Evolutionary conservation across 1,140 invertebrate species (phyloP), one percentile per base, ranked within the genome.

Genomic region (Glomeris maerens): DNA sequence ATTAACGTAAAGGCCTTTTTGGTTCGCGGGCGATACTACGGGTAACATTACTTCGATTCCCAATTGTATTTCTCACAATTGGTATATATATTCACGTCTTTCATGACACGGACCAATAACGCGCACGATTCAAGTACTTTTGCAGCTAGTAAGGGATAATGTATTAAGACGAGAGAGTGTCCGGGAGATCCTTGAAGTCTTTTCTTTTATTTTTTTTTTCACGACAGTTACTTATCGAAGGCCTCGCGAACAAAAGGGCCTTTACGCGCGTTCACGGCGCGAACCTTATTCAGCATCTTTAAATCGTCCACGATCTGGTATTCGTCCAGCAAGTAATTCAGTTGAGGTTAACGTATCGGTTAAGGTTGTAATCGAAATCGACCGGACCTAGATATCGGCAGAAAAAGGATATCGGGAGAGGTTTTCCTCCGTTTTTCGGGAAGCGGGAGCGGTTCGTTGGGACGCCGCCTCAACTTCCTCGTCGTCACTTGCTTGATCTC

Each of bases 241-340:
- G n/a, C n/a, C n/a, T 36, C 17, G 31, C 31, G 31, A 36, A 36
- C 31, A 36, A 36, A 36, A 36, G 17, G 17, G 10, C 10, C 10
- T 36, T 36, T 36, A 10, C 17, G 31, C 10, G 31, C 17, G 31
- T 17, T 36, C 20, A 7, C 40, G 25, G 5, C 5, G 25, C 5
- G 5, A 39, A 7, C 78, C 52, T 85, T 74, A 54, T 78, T 78
- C 44, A 95, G 85, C 14, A 80, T 74, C 63, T 87, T 82, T 26
- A 96, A 66, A 69, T 97, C 93, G 23, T 78, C 79, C 49, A 89
- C 81, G 44, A 95, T 81, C 55, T 92, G 87, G 58, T 81, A 80
- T 53, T 96, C 89, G 59, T 93, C 89, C 46, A 95, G 67, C 17
- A 83, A 67, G 64, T 85, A 87, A 54, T 85, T 86, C 0, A 94